phyloP scores from a whole-genome alignment of 2,113 vertebrate genomes.

The Xenotilapia longispinis region DNA sequence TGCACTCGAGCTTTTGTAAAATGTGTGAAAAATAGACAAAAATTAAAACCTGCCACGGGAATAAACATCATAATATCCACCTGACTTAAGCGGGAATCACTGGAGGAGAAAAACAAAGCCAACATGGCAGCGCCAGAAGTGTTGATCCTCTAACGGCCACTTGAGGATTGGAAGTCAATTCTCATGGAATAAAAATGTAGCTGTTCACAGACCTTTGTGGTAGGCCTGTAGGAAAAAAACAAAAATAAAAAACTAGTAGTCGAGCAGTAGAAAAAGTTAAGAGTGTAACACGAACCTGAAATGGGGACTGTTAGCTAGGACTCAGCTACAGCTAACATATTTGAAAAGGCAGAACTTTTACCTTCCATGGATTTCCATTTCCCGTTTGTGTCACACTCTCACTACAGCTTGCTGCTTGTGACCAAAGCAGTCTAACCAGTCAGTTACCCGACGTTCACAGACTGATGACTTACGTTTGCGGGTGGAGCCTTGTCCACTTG shows the following conservation, averaged over 20 bases:
- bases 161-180: rapidly evolving
- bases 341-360: neutral
- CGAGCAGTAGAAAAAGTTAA: neutral
- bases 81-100: neutral
- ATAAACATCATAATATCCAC: neutral
- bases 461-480: neutral
- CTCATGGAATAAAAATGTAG: neutral
- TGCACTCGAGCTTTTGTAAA: neutral
- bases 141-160: neutral
- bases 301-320: neutral
- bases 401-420: neutral
- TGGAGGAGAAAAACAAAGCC: neutral
- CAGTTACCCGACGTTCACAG: neutral
- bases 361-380: neutral
- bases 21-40: neutral
- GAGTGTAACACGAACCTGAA: neutral
- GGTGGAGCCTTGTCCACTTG: neutral
- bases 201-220: neutral
- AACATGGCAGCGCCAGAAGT: neutral
- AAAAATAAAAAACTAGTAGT: neutral
- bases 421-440: neutral
- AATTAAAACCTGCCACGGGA: neutral
- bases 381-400: neutral
- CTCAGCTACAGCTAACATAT: neutral
- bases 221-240: neutral